Conservation (phyloP, 2,797 vertebrate genomes). For the Coregonus ussuriensis region DNA sequence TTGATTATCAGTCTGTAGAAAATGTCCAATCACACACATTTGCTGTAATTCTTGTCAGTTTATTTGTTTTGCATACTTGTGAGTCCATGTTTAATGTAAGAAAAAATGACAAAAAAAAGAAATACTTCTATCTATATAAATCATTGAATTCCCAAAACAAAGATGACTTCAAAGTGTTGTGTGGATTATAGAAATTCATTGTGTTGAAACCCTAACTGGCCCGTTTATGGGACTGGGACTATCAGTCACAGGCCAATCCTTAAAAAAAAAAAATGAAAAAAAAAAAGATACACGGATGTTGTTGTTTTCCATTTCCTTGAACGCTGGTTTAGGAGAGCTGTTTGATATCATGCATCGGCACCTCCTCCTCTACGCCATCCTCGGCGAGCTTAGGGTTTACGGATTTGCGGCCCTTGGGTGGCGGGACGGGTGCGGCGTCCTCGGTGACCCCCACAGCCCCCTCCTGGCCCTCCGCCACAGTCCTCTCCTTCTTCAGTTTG, state of each 20-base stretch:
- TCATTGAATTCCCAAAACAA: slow-evolving; percentile 31
- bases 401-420: slow-evolving; percentile 77
- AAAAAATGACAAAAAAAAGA: slow-evolving; percentile 8
- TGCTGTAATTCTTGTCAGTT: slow-evolving; percentile 21
- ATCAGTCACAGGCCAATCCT: slow-evolving; percentile 8
- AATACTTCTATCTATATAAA: slow-evolving; percentile 10
- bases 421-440: slow-evolving; percentile 72
- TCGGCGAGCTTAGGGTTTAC: slow-evolving; percentile 67
- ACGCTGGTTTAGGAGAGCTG: slow-evolving; percentile 76
- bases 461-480: slow-evolving; percentile 84
- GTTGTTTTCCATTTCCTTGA: background rate
- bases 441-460: slow-evolving; percentile 78
- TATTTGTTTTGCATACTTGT: slow-evolving; percentile 32
- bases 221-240: slow-evolving; percentile 6
- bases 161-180: background rate
- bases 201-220: slow-evolving; percentile 29
- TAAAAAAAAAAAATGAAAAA: background rate
- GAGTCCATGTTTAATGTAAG: slow-evolving; percentile 51
- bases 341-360: slow-evolving; percentile 89
- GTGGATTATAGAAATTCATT: background rate
- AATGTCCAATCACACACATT: slow-evolving; percentile 9
- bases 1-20: background rate
- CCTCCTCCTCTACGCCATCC: slow-evolving; percentile 76
- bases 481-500: slow-evolving; percentile 89
- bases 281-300: background rate